phyloP scores from a whole-genome alignment of 2,113 vertebrate species.

The Trachemys scripta region DNA sequence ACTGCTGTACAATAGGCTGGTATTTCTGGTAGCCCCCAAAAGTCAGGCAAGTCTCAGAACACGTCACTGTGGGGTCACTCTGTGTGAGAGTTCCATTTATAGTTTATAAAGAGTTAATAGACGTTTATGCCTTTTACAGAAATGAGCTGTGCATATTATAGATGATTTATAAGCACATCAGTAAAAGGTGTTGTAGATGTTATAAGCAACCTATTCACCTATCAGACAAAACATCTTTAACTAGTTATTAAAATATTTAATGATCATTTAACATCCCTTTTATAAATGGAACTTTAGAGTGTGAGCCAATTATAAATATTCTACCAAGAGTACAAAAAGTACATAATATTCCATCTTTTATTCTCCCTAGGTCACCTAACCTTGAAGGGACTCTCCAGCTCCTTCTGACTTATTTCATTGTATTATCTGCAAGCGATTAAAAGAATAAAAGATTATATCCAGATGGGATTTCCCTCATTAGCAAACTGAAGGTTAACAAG shows the following conservation, averaged over 20 bases:
- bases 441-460: background rate
- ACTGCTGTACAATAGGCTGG: background rate
- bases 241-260: background rate
- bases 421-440: background rate
- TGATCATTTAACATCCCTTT: background rate
- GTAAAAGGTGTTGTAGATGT: background rate
- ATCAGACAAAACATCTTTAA: background rate
- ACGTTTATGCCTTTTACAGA: background rate
- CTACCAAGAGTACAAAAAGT: background rate
- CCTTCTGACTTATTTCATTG: background rate
- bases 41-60: background rate
- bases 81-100: background rate
- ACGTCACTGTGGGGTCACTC: background rate
- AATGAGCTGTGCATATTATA: background rate
- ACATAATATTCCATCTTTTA: background rate
- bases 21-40: background rate
- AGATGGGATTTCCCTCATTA: conserved; percentile 29
- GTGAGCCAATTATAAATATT: background rate
- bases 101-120: background rate
- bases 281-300: background rate
- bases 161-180: background rate
- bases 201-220: background rate
- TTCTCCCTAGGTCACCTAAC: background rate
- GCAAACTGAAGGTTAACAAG: background rate
- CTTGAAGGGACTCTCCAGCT: background rate